phyloP scores from a whole-genome alignment of 1,140 invertebrate genomes.

The Cephus cinctus region DNA sequence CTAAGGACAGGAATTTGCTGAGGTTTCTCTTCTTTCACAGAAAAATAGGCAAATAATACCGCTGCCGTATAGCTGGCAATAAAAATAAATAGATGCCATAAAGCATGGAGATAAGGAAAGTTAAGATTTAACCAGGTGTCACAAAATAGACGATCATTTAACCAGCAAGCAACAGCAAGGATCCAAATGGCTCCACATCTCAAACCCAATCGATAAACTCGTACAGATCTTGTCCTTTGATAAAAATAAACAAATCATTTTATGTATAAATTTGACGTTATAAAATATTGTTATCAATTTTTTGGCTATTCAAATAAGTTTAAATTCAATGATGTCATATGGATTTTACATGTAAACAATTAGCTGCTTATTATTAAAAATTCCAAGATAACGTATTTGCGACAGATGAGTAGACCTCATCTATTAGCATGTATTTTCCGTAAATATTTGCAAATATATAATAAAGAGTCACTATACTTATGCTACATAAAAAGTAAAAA shows the following conservation, averaged over 20 bases:
- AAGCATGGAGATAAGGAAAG: conserved; percentile 77
- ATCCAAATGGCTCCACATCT: conserved; percentile 67
- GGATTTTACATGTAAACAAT: no score
- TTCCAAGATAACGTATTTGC: neutral
- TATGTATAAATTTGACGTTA: neutral
- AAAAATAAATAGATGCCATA: conserved; percentile 81
- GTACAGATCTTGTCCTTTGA: conserved; percentile 63
- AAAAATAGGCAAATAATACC: conserved; percentile 77
- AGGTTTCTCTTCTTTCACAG: conserved; percentile 69
- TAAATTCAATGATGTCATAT: neutral
- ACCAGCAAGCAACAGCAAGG: conserved; percentile 72
- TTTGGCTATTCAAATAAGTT: neutral
- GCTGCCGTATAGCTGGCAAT: conserved; percentile 73
- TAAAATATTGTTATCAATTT: neutral
- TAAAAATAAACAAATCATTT: conserved; percentile 29
- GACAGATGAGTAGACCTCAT: neutral
- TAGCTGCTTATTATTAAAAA: neutral
- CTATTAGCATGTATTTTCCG: neutral
- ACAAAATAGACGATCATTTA: conserved; percentile 76
- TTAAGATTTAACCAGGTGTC: conserved; percentile 73
- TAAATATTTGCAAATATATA: neutral
- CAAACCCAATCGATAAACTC: conserved; percentile 67
- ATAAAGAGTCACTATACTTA: neutral
- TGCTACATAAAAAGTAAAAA: conserved; percentile 6
- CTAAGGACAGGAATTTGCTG: conserved; percentile 67